Evolutionary conservation across 1,140 invertebrate species (phyloP), one percentile per base, ranked within the genome.

Genomic region (Drosophila leontia): DNA sequence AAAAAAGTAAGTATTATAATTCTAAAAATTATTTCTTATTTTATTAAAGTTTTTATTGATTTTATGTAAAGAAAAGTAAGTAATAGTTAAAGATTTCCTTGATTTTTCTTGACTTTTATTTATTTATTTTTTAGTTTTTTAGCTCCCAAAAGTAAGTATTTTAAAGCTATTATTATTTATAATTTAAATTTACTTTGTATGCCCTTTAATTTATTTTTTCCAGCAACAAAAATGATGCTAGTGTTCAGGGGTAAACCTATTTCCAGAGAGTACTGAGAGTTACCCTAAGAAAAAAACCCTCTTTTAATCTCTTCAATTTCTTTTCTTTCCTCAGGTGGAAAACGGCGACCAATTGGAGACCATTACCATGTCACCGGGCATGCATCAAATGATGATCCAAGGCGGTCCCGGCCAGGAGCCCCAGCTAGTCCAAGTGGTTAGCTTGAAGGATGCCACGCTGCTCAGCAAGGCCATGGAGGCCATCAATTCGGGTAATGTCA

Each of bases 351-450:
- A 92, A 78, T 94, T 94, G 93, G 96, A 95, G 93, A 96, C 94
- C 74, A 94, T 94, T 77, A 96, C 94, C 64, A 95, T 95, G 93
- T 95, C 95, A 78, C 96, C 94, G 62, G 96, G 94, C 67, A 96
- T 96, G 91, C 96, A 96, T 83, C 96, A 96, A 75, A 96, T 97
- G 94, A 96, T 96, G 93, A 96, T 97, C 92, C 94, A 96, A 94
- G 94, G 95, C 78, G 94, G 95, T 6, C 94, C 94, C 8, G 95
- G 95, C 41, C 94, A 94, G 39, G 96, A 96, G 80, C 95, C 96
- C 45, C 96, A 97, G 93, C 96, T 97, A 67, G 93, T 97, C 69
- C 96, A 97, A 93, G 96, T 97, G 68, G 95, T 97, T 78, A 97
- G 96, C 56, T 93, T 97, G 41, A 97, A 97, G 93, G 96, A 97